Percentiles rank a stretch among this genome's conserved stretches.
These are phyloP conservation scores for Zaprionus nigranus DNA, from an alignment of 1,140 invertebrate genomes.

Conservation along the genomic window DNA sequence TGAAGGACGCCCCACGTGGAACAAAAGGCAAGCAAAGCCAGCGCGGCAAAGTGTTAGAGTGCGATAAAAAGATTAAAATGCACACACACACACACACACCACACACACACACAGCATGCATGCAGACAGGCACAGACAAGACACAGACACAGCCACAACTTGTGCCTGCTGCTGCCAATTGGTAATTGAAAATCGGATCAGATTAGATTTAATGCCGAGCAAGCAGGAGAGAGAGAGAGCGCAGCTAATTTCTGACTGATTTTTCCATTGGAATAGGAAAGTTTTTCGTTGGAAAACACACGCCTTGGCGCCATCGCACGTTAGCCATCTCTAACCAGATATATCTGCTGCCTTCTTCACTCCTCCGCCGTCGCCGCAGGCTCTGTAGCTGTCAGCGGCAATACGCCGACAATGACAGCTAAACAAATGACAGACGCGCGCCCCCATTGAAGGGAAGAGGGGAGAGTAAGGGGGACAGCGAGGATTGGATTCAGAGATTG, in stretches of 20 bases:
- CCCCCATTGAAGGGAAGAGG: constrained; percentile 24
- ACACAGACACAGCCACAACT: not conserved
- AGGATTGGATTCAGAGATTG: constrained; percentile 37
- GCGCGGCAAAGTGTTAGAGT: constrained; percentile 69
- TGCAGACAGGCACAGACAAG: constrained; percentile 18
- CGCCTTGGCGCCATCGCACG: constrained; percentile 36
- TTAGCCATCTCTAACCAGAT: not conserved
- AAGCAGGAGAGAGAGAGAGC: constrained; percentile 29
- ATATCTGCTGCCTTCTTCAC: not conserved
- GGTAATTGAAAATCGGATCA: constrained; percentile 82
- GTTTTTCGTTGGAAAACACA: constrained; percentile 13
- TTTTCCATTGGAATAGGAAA: constrained; percentile 61
- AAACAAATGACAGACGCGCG: constrained; percentile 77
- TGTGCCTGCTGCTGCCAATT: constrained; percentile 45
- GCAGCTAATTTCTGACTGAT: constrained; percentile 75
- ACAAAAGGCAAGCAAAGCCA: constrained; percentile 67
- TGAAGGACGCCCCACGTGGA: constrained; percentile 48
- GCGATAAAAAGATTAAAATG: constrained; percentile 82
- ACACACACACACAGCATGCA: not conserved
- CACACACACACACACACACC: constrained; percentile 36
- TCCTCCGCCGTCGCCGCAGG: not conserved
- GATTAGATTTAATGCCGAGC: constrained; percentile 78
- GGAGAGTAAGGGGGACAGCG: not conserved
- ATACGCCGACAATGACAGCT: constrained; percentile 79
- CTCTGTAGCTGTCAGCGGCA: constrained; percentile 64